phyloP scores from a whole-genome alignment of 2,113 vertebrate genomes.

The Pelobates fuscus region DNA sequence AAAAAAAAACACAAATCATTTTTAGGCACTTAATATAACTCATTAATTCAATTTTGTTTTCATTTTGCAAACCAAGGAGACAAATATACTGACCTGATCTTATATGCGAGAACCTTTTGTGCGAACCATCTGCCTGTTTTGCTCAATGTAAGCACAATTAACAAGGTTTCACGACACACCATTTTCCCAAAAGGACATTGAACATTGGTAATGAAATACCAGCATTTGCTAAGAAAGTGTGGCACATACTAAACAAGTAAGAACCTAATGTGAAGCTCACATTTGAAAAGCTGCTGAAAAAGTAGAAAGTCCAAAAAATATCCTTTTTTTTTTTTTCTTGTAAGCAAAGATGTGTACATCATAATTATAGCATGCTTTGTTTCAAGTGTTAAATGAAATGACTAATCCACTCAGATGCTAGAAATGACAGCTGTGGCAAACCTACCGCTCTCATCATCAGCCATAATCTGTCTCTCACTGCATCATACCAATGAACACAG shows the following conservation, averaged over 20 bases:
- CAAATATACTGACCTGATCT: not conserved
- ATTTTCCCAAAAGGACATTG: slow-evolving; percentile 11
- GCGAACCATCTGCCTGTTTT: not conserved
- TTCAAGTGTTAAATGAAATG: slow-evolving; percentile 50
- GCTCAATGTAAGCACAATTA: slow-evolving; percentile 24
- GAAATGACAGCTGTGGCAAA: slow-evolving; percentile 56
- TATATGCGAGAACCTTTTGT: not conserved
- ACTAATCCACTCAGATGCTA: slow-evolving; percentile 53
- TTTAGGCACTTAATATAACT: not conserved
- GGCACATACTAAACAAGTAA: slow-evolving; percentile 51
- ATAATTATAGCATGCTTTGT: slow-evolving; percentile 57
- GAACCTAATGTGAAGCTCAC: slow-evolving; percentile 51
- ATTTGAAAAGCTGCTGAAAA: slow-evolving; percentile 57
- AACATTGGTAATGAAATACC: slow-evolving; percentile 31
- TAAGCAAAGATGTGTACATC: slow-evolving; percentile 40
- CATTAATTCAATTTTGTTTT: not conserved
- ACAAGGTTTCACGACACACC: not conserved
- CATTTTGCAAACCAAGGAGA: not conserved
- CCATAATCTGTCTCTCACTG: slow-evolving; percentile 55
- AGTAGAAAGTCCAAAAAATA: slow-evolving; percentile 45
- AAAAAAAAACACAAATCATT: not conserved
- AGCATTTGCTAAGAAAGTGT: slow-evolving; percentile 30
- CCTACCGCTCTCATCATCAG: slow-evolving; percentile 53
- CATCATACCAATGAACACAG: slow-evolving; percentile 56
- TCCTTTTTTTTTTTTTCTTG: slow-evolving; percentile 33